Percentiles rank a stretch among this genome's conserved stretches.
Evolutionary conservation across 2,113 vertebrate species (phyloP).

Genomic region (Baryphthengus martii): DNA sequence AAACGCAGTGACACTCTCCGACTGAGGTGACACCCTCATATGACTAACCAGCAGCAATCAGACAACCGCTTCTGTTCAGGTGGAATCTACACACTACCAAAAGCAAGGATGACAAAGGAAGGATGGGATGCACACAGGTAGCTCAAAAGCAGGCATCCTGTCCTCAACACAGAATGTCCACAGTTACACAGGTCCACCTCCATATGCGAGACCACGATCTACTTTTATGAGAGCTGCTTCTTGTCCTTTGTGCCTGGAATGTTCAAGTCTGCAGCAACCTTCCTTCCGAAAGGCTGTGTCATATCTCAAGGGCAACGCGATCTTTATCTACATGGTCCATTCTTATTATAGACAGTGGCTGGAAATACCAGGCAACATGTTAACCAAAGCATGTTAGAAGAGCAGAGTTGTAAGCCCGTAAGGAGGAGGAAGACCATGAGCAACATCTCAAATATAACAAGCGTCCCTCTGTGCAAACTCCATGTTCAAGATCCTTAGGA

Average conservation of each 20-base stretch:
- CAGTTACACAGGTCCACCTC: neutral
- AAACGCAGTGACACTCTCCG: neutral
- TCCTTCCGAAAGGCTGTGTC: neutral
- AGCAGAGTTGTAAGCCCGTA: neutral
- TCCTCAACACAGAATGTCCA: neutral
- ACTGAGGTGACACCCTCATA: rapidly evolving
- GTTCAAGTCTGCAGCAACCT: neutral
- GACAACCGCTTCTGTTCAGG: neutral
- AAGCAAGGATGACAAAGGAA: neutral
- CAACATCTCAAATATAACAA: neutral
- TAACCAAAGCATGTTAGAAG: neutral
- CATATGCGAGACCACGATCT: neutral
- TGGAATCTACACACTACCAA: neutral
- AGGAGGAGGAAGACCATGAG: neutral
- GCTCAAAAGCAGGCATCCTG: neutral
- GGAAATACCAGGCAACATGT: neutral
- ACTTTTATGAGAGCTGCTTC: neutral
- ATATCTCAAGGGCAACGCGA: neutral
- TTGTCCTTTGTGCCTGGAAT: neutral
- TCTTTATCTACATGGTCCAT: neutral
- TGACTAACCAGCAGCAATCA: neutral
- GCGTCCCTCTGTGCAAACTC: neutral
- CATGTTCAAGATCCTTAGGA: neutral
- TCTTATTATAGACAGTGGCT: neutral
- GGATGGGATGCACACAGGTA: neutral